These are phyloP conservation scores for Musca domestica DNA, from an alignment of 1,140 invertebrate species.

Conservation along the genomic window DNA sequence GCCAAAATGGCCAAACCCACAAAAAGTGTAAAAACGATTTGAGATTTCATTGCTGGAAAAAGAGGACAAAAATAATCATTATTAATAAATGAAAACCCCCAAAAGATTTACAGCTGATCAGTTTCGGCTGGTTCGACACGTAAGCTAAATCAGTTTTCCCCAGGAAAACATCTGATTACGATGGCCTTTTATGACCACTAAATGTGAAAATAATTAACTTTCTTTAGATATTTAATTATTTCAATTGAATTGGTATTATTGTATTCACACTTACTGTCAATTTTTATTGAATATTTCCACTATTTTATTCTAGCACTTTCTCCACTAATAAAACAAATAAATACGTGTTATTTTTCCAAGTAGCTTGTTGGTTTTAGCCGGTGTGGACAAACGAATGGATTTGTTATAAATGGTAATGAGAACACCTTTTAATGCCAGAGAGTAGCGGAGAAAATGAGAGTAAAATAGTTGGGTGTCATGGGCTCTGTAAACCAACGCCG, in stretches of 20 bases:
- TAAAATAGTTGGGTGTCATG: neutral
- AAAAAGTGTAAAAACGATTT: slow-evolving; percentile 35
- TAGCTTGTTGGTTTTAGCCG: slow-evolving; percentile 5
- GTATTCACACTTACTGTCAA: slow-evolving; percentile 3
- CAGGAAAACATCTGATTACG: too few species aligned
- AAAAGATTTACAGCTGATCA: neutral
- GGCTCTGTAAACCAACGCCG: neutral
- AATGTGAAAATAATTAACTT: too few species aligned
- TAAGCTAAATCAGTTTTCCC: slow-evolving; percentile 7
- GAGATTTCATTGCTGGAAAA: slow-evolving; percentile 35
- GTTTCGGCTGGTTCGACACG: neutral
- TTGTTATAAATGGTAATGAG: neutral
- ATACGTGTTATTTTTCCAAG: neutral
- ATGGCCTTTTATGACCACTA: too few species aligned
- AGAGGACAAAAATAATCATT: too few species aligned
- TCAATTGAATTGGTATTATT: neutral
- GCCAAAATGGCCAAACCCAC: slow-evolving; percentile 31
- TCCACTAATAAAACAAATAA: neutral
- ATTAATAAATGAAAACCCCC: too few species aligned
- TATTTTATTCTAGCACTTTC: slow-evolving; percentile 4
- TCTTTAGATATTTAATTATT: too few species aligned
- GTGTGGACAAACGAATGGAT: neutral
- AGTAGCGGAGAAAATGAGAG: neutral
- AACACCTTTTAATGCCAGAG: neutral
- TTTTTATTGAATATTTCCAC: slow-evolving; percentile 5